phyloP scores from a whole-genome alignment of 2,797 vertebrate genomes.

The Monodelphis domestica region DNA sequence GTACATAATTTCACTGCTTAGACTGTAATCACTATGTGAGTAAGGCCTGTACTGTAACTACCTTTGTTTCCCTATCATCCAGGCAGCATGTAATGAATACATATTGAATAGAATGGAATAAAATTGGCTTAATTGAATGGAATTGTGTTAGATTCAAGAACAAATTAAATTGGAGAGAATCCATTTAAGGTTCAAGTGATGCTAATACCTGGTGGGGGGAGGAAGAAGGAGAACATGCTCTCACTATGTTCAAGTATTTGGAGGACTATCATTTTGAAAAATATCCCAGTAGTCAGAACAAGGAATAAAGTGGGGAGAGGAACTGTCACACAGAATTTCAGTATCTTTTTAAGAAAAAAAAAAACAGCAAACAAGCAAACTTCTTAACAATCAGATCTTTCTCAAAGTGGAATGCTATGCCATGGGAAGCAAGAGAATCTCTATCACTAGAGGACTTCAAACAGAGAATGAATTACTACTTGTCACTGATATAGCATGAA shows the following conservation, averaged over 20 bases:
- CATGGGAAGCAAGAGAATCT: background rate
- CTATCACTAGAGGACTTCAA: background rate
- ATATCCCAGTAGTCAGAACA: background rate
- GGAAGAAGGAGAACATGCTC: background rate
- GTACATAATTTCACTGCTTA: background rate
- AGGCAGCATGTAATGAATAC: background rate
- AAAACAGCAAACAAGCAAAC: background rate
- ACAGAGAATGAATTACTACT: background rate
- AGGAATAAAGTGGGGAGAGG: background rate
- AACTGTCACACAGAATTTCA: background rate
- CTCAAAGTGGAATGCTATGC: background rate
- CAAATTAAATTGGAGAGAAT: background rate
- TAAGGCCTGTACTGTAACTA: background rate
- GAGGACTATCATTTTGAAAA: background rate
- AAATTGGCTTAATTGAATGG: background rate
- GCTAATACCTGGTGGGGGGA: background rate
- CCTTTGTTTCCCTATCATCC: background rate
- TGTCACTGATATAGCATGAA: background rate
- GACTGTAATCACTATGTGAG: background rate
- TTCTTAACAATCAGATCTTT: background rate
- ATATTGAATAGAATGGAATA: background rate
- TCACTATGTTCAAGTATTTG: background rate
- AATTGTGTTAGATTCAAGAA: background rate
- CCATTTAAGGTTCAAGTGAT: background rate
- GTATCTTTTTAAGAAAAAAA: background rate